These are phyloP conservation scores for Scaptomyza montana DNA, from an alignment of 1,140 invertebrate genomes.

Conservation along the genomic window DNA sequence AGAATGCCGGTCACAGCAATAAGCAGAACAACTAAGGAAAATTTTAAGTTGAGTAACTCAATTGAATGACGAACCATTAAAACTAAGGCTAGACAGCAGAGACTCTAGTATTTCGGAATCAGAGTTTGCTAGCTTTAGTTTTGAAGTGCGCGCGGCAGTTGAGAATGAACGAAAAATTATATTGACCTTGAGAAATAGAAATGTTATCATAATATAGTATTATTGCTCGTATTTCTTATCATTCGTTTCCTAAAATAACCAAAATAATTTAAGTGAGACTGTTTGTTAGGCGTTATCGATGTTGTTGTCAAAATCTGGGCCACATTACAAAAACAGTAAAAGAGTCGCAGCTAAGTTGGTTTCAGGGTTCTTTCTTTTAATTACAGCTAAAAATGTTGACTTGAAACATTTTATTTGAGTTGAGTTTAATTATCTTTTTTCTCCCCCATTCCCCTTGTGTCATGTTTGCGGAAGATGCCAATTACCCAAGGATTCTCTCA, in stretches of 20 bases:
- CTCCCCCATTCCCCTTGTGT: background rate
- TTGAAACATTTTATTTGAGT: conserved; percentile 29
- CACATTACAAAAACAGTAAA: conserved; percentile 21
- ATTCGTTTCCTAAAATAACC: conserved; percentile 1
- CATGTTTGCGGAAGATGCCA: conserved; percentile 56
- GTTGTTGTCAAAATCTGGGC: conserved; percentile 22
- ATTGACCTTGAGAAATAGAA: background rate
- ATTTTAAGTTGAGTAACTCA: background rate
- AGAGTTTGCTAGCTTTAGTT: background rate
- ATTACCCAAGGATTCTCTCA: conserved; percentile 40
- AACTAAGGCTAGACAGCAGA: background rate
- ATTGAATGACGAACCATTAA: background rate
- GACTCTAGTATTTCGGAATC: background rate
- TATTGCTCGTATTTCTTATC: conserved; percentile 11
- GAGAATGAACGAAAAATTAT: background rate
- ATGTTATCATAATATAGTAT: conserved; percentile 9
- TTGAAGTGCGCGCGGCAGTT: background rate
- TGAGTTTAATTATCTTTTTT: conserved; percentile 24
- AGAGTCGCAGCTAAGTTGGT: too few species aligned
- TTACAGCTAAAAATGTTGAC: conserved; percentile 30
- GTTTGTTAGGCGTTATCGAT: conserved; percentile 7
- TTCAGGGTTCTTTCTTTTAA: conserved; percentile 18
- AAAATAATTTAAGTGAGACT: background rate
- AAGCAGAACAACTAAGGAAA: background rate
- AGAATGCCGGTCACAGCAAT: background rate